Percentiles rank a stretch among this genome's conserved stretches.
Evolutionary conservation across 1,140 invertebrate species (phyloP).

Genomic region (Galleria mellonella): DNA sequence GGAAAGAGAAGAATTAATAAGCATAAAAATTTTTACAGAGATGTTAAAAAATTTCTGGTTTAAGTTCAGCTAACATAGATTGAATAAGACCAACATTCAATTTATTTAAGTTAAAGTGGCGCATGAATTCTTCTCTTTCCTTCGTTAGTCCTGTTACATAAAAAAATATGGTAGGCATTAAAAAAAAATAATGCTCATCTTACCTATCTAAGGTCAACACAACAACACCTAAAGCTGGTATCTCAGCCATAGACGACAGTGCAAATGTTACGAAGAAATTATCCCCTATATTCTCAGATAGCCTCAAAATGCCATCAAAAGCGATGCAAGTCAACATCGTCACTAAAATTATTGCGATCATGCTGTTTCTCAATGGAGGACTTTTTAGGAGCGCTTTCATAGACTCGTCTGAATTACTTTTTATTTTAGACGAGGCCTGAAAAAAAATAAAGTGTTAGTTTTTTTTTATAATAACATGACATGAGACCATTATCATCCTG

Average conservation of each 20-base stretch:
- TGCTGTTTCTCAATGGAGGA: background rate
- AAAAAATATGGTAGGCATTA: no score
- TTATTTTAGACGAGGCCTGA: background rate
- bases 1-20: no score
- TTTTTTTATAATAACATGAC: no score
- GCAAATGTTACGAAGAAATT: constrained; percentile 61
- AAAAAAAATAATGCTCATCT: background rate
- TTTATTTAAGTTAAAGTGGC: no score
- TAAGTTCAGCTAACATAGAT: no score
- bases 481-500: no score
- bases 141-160: no score
- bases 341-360: background rate
- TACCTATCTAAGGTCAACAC: constrained; percentile 41
- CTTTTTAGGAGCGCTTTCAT: background rate
- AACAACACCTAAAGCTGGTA: constrained; percentile 31
- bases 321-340: background rate
- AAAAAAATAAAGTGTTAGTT: background rate
- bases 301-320: background rate
- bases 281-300: constrained; percentile 42
- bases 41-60: no score
- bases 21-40: no score
- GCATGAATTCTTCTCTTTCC: no score
- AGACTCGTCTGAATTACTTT: background rate
- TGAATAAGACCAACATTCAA: no score
- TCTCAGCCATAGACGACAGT: constrained; percentile 40